These are phyloP conservation scores for Tromatobia lineatoria DNA, from an alignment of 2,888 invertebrate species.

Conservation along the genomic window DNA sequence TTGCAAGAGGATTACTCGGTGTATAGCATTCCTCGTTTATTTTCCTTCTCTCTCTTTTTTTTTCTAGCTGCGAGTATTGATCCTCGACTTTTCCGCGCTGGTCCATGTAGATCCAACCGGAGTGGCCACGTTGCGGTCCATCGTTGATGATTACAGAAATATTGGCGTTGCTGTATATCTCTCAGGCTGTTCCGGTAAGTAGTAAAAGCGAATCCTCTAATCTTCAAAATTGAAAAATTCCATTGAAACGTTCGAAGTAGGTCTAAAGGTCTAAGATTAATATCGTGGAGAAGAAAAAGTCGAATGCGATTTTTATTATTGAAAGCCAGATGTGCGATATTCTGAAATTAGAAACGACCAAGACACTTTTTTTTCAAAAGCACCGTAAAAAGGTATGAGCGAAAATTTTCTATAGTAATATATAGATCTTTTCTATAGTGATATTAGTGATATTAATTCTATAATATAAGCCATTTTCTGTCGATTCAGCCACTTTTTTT, in stretches of 20 bases:
- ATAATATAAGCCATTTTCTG: too few species aligned
- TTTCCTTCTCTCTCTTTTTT: slow-evolving; percentile 21
- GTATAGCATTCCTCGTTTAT: slow-evolving; percentile 45
- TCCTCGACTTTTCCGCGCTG: slow-evolving; percentile 90
- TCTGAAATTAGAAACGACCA: too few species aligned
- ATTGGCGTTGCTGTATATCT: slow-evolving; percentile 88
- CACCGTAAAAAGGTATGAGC: too few species aligned
- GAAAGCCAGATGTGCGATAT: too few species aligned
- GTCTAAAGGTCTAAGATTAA: too few species aligned
- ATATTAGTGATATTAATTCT: too few species aligned
- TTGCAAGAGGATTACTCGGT: slow-evolving; percentile 19
- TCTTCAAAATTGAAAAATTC: neutral
- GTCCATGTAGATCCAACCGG: slow-evolving; percentile 91
- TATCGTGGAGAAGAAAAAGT: too few species aligned
- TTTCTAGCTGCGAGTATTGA: slow-evolving; percentile 87
- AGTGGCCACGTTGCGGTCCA: slow-evolving; percentile 87
- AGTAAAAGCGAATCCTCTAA: neutral
- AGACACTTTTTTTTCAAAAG: too few species aligned
- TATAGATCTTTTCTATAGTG: too few species aligned
- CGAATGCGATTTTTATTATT: too few species aligned
- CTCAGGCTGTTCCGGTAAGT: slow-evolving; percentile 89
- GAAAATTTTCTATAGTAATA: too few species aligned
- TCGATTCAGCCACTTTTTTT: too few species aligned
- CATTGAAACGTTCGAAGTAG: neutral
- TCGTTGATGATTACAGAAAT: slow-evolving; percentile 87